Percentiles rank a stretch among this genome's conserved stretches.
Evolutionary conservation across 2,797 vertebrate species (phyloP).

Genomic region (Tragopan temminckii): DNA sequence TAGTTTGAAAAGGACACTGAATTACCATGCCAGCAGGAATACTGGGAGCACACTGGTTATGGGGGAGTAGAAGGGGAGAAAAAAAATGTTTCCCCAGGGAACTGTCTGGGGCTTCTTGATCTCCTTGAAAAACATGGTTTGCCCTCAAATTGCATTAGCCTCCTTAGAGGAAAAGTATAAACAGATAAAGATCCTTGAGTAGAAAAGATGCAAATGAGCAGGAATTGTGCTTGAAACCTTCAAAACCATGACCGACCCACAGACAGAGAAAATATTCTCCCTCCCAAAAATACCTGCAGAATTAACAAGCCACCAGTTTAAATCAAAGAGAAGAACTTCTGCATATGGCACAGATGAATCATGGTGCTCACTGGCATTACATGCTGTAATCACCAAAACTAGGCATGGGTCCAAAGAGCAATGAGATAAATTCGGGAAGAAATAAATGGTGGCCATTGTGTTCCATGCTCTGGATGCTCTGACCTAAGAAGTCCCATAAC

Average conservation of each 20-base stretch:
- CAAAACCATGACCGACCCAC: not conserved
- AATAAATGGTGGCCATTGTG: slow-evolving; percentile 65
- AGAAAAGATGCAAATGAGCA: not conserved
- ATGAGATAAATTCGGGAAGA: slow-evolving; percentile 47
- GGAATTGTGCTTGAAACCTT: not conserved
- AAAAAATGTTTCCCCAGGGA: not conserved
- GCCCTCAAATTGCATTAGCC: not conserved
- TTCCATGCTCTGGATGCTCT: slow-evolving; percentile 44
- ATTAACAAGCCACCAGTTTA: not conserved
- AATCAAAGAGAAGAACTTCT: slow-evolving; percentile 1
- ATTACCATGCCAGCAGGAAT: not conserved
- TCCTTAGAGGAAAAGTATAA: not conserved
- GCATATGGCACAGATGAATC: not conserved
- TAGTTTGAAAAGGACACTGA: not conserved
- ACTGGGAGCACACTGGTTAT: not conserved
- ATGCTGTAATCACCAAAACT: slow-evolving; percentile 7
- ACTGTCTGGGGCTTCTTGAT: not conserved
- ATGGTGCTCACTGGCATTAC: not conserved
- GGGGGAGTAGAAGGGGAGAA: not conserved
- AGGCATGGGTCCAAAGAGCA: slow-evolving; percentile 37
- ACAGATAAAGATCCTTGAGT: not conserved
- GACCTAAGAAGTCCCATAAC: not conserved
- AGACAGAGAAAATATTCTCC: not conserved
- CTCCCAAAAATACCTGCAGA: not conserved
- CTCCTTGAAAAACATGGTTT: not conserved